These are phyloP conservation scores for Trachurus trachurus DNA, from an alignment of 2,797 vertebrate species.

Conservation along the genomic window DNA sequence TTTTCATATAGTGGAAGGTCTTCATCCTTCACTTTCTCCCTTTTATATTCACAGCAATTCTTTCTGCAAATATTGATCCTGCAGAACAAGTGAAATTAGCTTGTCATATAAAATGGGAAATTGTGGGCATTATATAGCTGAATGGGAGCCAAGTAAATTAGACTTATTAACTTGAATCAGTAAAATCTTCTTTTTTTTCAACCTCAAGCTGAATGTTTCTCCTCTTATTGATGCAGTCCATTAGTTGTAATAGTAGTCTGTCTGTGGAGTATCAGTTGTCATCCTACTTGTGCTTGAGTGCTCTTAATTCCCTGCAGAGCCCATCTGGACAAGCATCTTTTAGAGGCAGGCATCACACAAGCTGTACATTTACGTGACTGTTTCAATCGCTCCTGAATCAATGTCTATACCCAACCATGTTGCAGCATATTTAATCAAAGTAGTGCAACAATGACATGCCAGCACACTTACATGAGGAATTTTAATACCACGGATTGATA, in stretches of 20 bases:
- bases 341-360: not conserved
- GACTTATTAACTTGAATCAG: conserved; percentile 64
- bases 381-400: conserved; percentile 19
- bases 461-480: not conserved
- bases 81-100: conserved; percentile 73
- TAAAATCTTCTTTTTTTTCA: conserved; percentile 38
- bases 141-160: conserved; percentile 65
- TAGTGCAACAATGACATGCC: not conserved
- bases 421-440: not conserved
- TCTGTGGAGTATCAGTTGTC: conserved; percentile 77
- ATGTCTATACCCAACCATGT: not conserved
- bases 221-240: conserved; percentile 69
- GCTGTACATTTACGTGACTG: conserved; percentile 15
- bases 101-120: conserved; percentile 74
- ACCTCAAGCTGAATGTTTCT: conserved; percentile 53
- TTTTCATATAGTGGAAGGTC: conserved; percentile 80
- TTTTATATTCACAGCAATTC: conserved; percentile 58
- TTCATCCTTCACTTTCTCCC: conserved; percentile 64
- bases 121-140: conserved; percentile 50
- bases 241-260: conserved; percentile 74
- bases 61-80: conserved; percentile 78
- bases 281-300: conserved; percentile 70
- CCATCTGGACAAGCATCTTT: conserved; percentile 63
- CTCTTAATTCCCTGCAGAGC: conserved; percentile 69
- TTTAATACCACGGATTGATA: not conserved